Evolutionary conservation across 1,140 invertebrate genomes (phyloP).

Genomic region (Portunus trituberculatus): DNA sequence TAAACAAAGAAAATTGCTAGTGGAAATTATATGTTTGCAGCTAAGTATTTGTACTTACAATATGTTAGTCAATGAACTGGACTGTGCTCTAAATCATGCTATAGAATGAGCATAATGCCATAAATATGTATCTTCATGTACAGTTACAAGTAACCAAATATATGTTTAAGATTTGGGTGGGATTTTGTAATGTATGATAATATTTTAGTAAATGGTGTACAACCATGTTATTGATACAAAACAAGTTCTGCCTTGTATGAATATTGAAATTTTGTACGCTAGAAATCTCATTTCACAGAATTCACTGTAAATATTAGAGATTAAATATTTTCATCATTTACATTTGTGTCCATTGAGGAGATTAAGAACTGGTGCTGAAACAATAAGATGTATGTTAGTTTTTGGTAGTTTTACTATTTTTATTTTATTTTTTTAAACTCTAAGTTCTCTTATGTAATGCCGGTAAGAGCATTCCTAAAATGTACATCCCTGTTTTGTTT

Average conservation of each 20-base stretch:
- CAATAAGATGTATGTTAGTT: background rate
- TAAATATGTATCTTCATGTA: background rate
- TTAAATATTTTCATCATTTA: slow-evolving; percentile 13
- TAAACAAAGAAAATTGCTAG: background rate
- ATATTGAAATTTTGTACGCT: slow-evolving; percentile 12
- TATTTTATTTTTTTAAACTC: background rate
- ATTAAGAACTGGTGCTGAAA: background rate
- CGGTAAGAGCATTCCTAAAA: background rate
- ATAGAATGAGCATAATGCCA: background rate
- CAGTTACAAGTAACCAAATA: background rate
- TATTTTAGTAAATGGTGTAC: background rate
- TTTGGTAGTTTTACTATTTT: background rate
- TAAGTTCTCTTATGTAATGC: background rate
- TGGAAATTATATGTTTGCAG: background rate
- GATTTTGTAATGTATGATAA: background rate
- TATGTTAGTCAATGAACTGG: background rate
- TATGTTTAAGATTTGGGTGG: background rate
- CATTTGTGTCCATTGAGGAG: background rate
- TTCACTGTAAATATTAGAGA: background rate
- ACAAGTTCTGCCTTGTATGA: background rate
- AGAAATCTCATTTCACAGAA: background rate
- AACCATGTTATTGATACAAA: background rate
- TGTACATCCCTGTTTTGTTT: background rate
- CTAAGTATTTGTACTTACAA: background rate
- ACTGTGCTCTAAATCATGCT: background rate